Evolutionary conservation across 1,140 invertebrate species (phyloP).

Genomic region (Paraescarpia echinospica): DNA sequence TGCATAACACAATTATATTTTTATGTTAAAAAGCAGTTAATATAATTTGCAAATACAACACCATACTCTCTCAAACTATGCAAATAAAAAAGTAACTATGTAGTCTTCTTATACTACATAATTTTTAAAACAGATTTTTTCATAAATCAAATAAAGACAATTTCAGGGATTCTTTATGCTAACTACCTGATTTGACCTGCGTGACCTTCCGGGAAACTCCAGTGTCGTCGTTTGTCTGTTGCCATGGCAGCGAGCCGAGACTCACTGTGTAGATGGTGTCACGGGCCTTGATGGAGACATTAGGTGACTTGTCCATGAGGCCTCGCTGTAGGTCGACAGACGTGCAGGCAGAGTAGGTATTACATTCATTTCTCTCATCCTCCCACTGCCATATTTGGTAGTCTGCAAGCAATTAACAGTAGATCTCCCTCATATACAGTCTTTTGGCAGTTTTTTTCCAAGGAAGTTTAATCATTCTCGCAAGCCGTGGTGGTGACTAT

Average conservation of each 20-base stretch:
- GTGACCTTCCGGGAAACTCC: constrained; percentile 38
- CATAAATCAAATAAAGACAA: background rate
- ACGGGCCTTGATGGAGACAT: constrained; percentile 32
- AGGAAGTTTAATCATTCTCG: too few relatives aligned
- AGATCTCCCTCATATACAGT: too few relatives aligned
- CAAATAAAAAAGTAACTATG: too few relatives aligned
- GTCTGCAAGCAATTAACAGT: constrained; percentile 36
- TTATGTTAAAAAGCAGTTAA: background rate
- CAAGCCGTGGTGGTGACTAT: too few relatives aligned
- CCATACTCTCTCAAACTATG: too few relatives aligned
- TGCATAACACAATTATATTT: background rate
- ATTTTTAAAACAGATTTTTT: too few relatives aligned
- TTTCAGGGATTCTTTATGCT: background rate
- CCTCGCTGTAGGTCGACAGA: constrained; percentile 40
- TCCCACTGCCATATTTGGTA: constrained; percentile 50
- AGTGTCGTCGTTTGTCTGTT: constrained; percentile 43
- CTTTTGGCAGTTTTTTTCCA: background rate
- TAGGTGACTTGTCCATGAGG: constrained; percentile 22
- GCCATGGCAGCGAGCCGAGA: constrained; percentile 38
- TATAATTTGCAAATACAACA: background rate
- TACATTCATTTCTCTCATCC: constrained; percentile 46
- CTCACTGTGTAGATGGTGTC: constrained; percentile 36
- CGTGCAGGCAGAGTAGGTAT: constrained; percentile 35
- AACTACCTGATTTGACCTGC: constrained; percentile 41
- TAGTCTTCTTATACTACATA: too few relatives aligned